Conservation (phyloP, 2,113 vertebrate genomes). For the Gobiocypris rarus region DNA sequence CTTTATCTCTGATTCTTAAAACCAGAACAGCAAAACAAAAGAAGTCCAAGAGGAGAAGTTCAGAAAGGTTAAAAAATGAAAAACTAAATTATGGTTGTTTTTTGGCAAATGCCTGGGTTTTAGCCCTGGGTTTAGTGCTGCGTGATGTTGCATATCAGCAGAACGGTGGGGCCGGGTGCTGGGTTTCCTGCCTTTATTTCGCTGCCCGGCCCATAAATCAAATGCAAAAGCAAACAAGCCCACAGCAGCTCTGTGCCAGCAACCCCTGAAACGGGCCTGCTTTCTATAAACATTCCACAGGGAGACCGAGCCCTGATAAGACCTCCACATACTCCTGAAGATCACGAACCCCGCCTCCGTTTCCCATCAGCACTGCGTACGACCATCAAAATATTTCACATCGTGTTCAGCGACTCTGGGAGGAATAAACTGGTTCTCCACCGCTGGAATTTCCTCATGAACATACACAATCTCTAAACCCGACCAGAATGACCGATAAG, state of each 20-base stretch:
- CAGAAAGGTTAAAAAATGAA: not conserved
- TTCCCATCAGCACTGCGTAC: constrained; percentile 48
- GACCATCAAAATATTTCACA: constrained; percentile 64
- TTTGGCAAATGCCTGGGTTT: not conserved
- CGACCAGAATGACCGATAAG: not conserved
- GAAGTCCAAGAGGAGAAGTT: not conserved
- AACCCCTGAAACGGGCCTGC: constrained; percentile 66
- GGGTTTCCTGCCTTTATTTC: constrained; percentile 66
- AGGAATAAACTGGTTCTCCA: constrained; percentile 24
- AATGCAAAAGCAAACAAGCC: constrained; percentile 68
- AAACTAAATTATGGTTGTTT: not conserved
- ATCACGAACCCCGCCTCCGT: constrained; percentile 2
- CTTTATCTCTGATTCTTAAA: not conserved
- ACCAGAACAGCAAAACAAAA: not conserved
- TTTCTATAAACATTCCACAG: constrained; percentile 73
- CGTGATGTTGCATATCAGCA: constrained; percentile 47
- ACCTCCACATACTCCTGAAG: constrained; percentile 36
- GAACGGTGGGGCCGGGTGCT: constrained; percentile 43
- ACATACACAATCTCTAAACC: not conserved
- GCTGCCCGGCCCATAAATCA: constrained; percentile 68
- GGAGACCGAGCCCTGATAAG: constrained; percentile 69
- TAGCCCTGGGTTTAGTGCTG: constrained; percentile 2
- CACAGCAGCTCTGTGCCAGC: constrained; percentile 61
- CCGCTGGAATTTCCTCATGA: constrained; percentile 35
- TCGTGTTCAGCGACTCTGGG: constrained; percentile 54